Conservation (phyloP, 2,113 vertebrate species). For the Otolemur garnettii region DNA sequence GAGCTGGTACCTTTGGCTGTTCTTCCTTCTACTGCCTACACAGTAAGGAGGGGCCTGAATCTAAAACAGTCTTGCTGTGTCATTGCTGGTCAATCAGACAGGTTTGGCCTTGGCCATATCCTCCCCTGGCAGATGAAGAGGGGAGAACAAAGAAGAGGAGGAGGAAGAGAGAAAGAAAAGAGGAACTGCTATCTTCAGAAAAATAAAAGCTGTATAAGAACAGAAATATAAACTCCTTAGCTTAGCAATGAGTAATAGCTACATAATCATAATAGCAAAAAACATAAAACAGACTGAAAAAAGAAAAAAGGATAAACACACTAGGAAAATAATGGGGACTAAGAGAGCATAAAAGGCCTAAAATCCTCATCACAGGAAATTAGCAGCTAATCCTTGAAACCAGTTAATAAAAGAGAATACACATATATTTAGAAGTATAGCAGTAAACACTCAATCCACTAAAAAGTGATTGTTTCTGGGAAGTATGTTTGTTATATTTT, state of each 20-base stretch:
- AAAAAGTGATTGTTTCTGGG: not conserved
- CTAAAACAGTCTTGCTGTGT: not conserved
- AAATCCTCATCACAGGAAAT: not conserved
- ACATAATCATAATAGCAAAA: not conserved
- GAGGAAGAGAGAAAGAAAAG: not conserved
- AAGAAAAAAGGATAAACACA: not conserved
- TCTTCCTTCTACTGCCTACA: not conserved
- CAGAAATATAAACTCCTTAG: conserved; percentile 9
- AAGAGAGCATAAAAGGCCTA: not conserved
- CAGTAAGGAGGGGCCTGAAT: not conserved
- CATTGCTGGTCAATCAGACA: not conserved
- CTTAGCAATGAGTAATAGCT: not conserved
- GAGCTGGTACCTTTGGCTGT: not conserved
- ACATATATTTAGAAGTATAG: not conserved
- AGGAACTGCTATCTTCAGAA: not conserved
- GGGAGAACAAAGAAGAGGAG: not conserved
- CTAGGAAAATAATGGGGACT: not conserved
- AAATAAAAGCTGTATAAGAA: not conserved
- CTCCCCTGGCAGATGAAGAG: no score
- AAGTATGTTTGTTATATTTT: not conserved
- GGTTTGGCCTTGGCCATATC: not conserved
- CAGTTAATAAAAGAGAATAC: not conserved
- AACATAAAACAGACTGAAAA: not conserved
- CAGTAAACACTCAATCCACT: not conserved
- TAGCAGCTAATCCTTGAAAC: not conserved